phyloP scores from a whole-genome alignment of 2,113 vertebrate species.

The Oreochromis tanganicae region DNA sequence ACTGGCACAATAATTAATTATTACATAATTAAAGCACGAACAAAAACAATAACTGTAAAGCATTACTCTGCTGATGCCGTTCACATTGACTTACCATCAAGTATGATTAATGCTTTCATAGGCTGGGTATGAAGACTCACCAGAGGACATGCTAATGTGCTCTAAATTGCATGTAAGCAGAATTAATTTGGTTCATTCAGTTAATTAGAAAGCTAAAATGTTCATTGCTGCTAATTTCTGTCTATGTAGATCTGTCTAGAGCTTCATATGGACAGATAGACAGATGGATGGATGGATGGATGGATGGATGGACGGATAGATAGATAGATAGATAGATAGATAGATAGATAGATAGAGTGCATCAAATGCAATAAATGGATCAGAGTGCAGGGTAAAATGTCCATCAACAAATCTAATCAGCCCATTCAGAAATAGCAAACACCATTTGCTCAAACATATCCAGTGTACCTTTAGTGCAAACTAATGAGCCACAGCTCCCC shows the following conservation, averaged over 20 bases:
- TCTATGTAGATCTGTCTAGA: background rate
- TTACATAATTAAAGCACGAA: constrained; percentile 15
- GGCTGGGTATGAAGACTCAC: background rate
- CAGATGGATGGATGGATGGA: too few species aligned
- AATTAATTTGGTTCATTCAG: background rate
- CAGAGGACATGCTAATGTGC: background rate
- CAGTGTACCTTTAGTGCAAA: background rate
- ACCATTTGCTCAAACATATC: background rate
- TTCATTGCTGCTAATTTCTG: background rate
- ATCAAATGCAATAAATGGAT: background rate
- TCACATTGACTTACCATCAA: background rate
- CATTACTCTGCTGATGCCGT: background rate
- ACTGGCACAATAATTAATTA: background rate
- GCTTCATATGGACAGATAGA: too few species aligned
- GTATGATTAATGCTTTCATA: background rate
- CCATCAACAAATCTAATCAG: background rate
- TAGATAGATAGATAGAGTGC: background rate
- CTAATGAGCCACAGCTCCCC: background rate
- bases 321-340: background rate
- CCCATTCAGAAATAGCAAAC: background rate
- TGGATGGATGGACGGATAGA: too few species aligned
- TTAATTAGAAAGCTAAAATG: background rate
- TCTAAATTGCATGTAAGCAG: background rate
- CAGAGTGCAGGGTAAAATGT: background rate
- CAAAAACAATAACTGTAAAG: background rate